Base-by-base conservation (phyloP, 2,113 vertebrate species). In the Lamprotornis superbus region DNA sequence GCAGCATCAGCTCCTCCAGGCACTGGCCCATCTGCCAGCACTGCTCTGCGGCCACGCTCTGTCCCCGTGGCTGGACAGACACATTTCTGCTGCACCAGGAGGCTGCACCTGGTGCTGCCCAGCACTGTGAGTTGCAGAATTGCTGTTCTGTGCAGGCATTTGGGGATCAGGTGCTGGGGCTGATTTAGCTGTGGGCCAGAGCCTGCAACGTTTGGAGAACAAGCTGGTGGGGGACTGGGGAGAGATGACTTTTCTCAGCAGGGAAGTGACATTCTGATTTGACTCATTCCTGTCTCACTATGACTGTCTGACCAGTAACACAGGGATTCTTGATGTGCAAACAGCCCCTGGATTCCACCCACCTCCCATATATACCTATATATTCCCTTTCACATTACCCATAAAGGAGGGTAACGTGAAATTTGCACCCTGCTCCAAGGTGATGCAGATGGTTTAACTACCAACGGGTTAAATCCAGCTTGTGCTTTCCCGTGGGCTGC, bases 191-290 rank as follows among this genome's bases (percentile, higher is more conserved):
- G 11, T 1, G 21, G 80, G 63, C 89, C 76, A 87, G 49, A 84
- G 65, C 80, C 86, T 92, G 89, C 64, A 53, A 18, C 11, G 5
- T 16, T n/a, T 17, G 68, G 77, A 46, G 92, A 83, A 46, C n/a
- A 55, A 40, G 33, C 71, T 33, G 83, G 25, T 22, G 63, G 67
- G 52, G 59, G 9, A n/a, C 50, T 2, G 20, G 60, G 37, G 46
- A 86, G 60, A 74, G 27, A 42, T 18, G 83, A 74, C 87, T 96
- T 76, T 19, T 79, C 56, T 13, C 5, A 1, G 47, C 4, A 74
- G 89, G 79, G 86, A 87, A 80, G 60, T 87, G 87, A 63, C 87
- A 57, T 89, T 91, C 84, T n/a, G 16, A 56, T 92, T 88, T 89
- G 89, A 87, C 83, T 95, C 94, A 59, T 83, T 94, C 76, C 77